Evolutionary conservation across 2,113 vertebrate genomes (phyloP), one percentile per base, ranked within the genome.

Genomic region (Salminus brasiliensis): DNA sequence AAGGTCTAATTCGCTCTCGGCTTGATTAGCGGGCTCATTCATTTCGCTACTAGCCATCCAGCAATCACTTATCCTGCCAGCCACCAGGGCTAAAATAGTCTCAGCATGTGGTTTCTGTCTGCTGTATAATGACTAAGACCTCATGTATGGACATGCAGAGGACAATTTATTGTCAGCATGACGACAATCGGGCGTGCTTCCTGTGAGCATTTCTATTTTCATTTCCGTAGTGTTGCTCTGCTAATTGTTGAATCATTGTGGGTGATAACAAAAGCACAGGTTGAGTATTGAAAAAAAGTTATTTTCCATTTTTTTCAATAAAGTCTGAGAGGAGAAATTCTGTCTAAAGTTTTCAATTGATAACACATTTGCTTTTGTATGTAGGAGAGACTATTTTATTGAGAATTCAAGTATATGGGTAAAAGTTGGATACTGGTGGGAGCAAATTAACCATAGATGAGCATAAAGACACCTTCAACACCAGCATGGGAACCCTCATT

Each of bases 21-120:
- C 74, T 80, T 80, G 85, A 86, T 84, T 82, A 75, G 57, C 65
- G 47, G 9, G 29, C 66, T 80, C 66, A 71, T 84, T 82, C 77
- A 74, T 66, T 80, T 59, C 59, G 47, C 57, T 62, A 65, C 45
- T 30, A 59, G 74, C 69, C 62, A 32, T 66, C 63, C 39, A 25
- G 59, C 77, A 76, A 83, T 84, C 67, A 73, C 74, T 86, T 80
- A 74, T 71, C 47, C 70, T 72, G 41, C 59, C 67, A 63, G 45
- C 45, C 60, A 65, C 36, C 41, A 72, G 74, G 13, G 15, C 73
- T 72, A 74, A 85, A 63, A 81, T 53, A 67, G 66, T 74, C 78
- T 53, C 52, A 29, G 55, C 60, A 65, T n/a, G 25, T 71, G 67
- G 7, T 39, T 21, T 73, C 41, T 81, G 25, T 75, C 30, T 75